Base-by-base conservation (phyloP, 2,113 vertebrate species). In the Ciconia boyciana region DNA sequence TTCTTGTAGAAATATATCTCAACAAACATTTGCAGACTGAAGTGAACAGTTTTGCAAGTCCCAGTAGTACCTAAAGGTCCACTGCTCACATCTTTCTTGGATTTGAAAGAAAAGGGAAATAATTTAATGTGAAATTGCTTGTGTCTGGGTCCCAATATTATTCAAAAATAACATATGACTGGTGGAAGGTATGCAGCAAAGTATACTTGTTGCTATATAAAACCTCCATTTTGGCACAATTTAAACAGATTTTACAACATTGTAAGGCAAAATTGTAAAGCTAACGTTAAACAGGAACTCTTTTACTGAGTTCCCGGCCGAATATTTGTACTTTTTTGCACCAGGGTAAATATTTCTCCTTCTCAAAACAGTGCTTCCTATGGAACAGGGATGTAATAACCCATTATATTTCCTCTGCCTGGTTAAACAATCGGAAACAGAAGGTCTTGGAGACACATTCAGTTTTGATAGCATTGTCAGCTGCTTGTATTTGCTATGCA, bases 11-110 rank as follows among this genome's bases (percentile, higher is more conserved):
- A 65, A 65, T 52, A 48, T 7, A 58, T 52, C 58, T 95, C 72
- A 93, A 75, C 52, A 97, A 97, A 85, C 64, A 91, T 66, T 81
- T 62, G 9, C 58, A 90, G 39, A 91, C 39, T 36, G 39, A 94
- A 94, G 28, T 29, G 48, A 94, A 83, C 21, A 61, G 61, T 82
- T 95, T 78, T 79, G 31, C 48, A 61, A 80, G 39, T 54, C 78
- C 65, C 68, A 54, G 32, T 78, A 80, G 44, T 46, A 88, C n/a
- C 43, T 62, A 44, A 39, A 82, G 87, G 34, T 48, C 57, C 39
- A 58, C 52, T 79, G 20, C 34, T 87, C 34, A 32, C 10, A 46
- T 58, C 62, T 78, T 72, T 87, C 61, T 85, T 70, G 36, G 13
- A 85, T 85, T 65, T 87, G 31, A 91, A 89, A 70, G 57, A 92